These are phyloP conservation scores for Cabera pusaria DNA, from an alignment of 2,888 invertebrate species.

Conservation along the genomic window DNA sequence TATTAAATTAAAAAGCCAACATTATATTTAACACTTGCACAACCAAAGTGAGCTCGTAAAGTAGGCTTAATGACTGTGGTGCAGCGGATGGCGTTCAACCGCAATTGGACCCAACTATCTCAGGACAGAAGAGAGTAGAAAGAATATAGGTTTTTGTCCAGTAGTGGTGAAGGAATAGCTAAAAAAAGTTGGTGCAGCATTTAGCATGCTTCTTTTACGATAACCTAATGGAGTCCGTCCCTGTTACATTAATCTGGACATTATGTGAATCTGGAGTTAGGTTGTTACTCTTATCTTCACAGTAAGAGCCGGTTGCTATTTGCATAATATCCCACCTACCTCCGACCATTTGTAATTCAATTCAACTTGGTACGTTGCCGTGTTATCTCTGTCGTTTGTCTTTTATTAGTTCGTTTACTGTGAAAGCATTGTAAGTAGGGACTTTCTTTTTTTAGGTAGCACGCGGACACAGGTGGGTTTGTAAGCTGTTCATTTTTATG, in stretches of 20 bases:
- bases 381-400: slow-evolving; percentile 30
- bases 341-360: slow-evolving; percentile 56
- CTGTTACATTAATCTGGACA: no score
- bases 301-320: slow-evolving; percentile 45
- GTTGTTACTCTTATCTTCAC: slow-evolving; percentile 36
- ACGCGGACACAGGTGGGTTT: slow-evolving; percentile 1
- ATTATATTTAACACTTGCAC: no score
- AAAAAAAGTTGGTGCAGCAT: no score
- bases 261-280: slow-evolving; percentile 29
- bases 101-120: no score
- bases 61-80: no score
- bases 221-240: slow-evolving; percentile 20
- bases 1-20: no score
- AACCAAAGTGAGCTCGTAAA: no score
- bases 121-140: no score
- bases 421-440: slow-evolving; percentile 7
- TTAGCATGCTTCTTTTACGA: slow-evolving; percentile 4
- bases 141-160: no score
- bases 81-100: no score
- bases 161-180: no score
- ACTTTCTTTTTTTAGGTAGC: slow-evolving; percentile 8
- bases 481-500: slow-evolving; percentile 1
- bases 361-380: slow-evolving; percentile 42
- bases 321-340: slow-evolving; percentile 57
- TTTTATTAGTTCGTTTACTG: slow-evolving; percentile 40